These are phyloP conservation scores for Mythimna vitellina DNA, from an alignment of 2,888 invertebrate genomes.

Conservation along the genomic window DNA sequence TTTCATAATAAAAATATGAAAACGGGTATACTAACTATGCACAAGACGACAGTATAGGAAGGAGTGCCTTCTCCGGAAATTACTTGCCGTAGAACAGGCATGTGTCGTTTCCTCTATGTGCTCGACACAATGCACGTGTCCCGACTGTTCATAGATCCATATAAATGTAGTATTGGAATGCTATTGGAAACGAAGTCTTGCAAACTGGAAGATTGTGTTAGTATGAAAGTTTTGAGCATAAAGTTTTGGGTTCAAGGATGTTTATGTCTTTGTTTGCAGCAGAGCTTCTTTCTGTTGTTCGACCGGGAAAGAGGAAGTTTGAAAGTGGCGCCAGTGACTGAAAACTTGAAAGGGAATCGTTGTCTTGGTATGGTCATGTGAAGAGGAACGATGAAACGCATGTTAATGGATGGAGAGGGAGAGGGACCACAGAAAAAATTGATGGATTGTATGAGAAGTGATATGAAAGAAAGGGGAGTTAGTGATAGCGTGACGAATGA, in stretches of 20 bases:
- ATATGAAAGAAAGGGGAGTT: too few relatives aligned
- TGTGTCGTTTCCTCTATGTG: slow-evolving; percentile 22
- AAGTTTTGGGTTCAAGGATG: slow-evolving; percentile 31
- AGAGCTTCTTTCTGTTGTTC: not conserved
- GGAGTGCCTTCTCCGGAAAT: slow-evolving; percentile 30
- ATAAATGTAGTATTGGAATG: slow-evolving; percentile 2
- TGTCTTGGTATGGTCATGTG: too few relatives aligned
- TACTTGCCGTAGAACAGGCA: slow-evolving; percentile 25
- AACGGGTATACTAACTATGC: not conserved
- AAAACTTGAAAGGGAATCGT: too few relatives aligned
- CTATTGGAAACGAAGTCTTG: slow-evolving; percentile 2
- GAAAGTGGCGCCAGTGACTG: too few relatives aligned
- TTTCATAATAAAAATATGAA: not conserved
- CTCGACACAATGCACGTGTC: slow-evolving; percentile 20
- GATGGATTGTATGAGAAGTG: too few relatives aligned
- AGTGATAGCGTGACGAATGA: too few relatives aligned
- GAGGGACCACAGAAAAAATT: too few relatives aligned
- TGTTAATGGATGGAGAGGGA: too few relatives aligned
- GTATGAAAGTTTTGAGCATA: slow-evolving; percentile 15
- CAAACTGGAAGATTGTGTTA: not conserved
- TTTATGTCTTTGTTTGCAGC: slow-evolving; percentile 22
- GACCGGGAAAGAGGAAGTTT: too few relatives aligned
- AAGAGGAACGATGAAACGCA: too few relatives aligned
- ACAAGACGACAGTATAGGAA: not conserved
- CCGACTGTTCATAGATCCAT: not conserved